These are phyloP conservation scores for Helleia helle DNA, from an alignment of 2,888 invertebrate genomes.

Conservation along the genomic window DNA sequence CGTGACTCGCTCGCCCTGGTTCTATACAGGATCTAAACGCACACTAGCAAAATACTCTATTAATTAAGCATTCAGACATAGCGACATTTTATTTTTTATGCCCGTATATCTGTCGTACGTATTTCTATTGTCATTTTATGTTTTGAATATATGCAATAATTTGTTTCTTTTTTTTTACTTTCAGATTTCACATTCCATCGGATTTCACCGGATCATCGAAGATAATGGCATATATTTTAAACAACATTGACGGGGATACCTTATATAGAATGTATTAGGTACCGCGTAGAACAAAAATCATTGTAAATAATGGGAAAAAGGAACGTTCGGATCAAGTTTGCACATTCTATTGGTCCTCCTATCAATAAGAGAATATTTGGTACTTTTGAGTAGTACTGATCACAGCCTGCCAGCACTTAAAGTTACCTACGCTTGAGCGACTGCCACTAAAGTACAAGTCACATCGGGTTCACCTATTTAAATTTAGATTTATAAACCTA, in stretches of 20 bases:
- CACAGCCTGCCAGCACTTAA: conserved; percentile 39
- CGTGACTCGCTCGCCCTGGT: conserved; percentile 68
- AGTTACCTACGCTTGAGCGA: conserved; percentile 71
- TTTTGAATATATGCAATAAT: conserved; percentile 3
- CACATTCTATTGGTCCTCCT: conserved; percentile 70
- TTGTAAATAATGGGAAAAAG: conserved; percentile 71
- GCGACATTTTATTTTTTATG: conserved; percentile 13
- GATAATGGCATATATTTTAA: conserved; percentile 23
- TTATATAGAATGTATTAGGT: conserved; percentile 36
- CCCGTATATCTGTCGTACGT: neutral
- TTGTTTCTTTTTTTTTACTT: conserved; percentile 18
- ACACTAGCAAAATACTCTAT: conserved; percentile 39
- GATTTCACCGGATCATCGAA: conserved; percentile 7
- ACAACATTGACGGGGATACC: conserved; percentile 20
- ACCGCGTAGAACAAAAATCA: conserved; percentile 33
- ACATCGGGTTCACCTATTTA: conserved; percentile 65
- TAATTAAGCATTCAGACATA: conserved; percentile 45
- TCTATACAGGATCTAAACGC: conserved; percentile 56
- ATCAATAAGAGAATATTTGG: conserved; percentile 42
- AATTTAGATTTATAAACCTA: conserved; percentile 60
- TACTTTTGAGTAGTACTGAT: conserved; percentile 47
- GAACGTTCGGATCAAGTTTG: conserved; percentile 67
- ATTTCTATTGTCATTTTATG: conserved; percentile 5
- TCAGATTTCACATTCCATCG: conserved; percentile 18
- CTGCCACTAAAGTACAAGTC: conserved; percentile 73